Base-by-base conservation (phyloP, 2,888 invertebrate species). In the Cerastis rubricosa region DNA sequence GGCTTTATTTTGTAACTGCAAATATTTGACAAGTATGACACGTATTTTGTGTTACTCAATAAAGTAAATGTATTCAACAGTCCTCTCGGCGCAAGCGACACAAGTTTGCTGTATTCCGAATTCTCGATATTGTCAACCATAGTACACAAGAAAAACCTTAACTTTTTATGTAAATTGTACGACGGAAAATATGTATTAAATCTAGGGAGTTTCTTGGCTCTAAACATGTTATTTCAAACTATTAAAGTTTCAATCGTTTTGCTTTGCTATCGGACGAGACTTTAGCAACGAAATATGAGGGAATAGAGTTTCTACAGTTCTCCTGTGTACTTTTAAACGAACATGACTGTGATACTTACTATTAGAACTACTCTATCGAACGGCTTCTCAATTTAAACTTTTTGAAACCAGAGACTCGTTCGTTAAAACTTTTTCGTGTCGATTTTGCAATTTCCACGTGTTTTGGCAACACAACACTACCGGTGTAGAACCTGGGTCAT, bases 241-340 rank as follows among this genome's bases (percentile, higher is more conserved):
- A 72, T 80, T 77, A 77, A 83, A 83, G 74, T 80, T 76, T 70
- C 66, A 81, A 81, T 79, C 63, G 78, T 75, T 82, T 78, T 74
- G 59, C 64, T 73, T 78, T 63, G 51, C 73, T 69, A 74, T 72
- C 67, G 25, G 64, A 54, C 63, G 51, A 47, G 76, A 76, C 70
- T 67, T 78, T 22, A 59, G 6, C 40, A 40, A 71, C 40, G 29
- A 66, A 49, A 63, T 63, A 70, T 47, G 63, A 68, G 29, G 57
- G 71, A 83, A 59, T 51, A 66, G n/a, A 29, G 67, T 40, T 64
- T 71, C 19, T 65, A 14, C 72, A 45, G 47, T 59, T 71, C 51
- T 40, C 43, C 9, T 51, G 57, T 49, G n/a, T 25, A 59, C 61
- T 76, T 69, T 68, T 22, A 49, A 81, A 73, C 40, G 40, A 47